A percentile compares a stretch with the other conserved stretches of the same genome.
Conservation (phyloP, 2,797 vertebrate species). For the Lutra lutra region DNA sequence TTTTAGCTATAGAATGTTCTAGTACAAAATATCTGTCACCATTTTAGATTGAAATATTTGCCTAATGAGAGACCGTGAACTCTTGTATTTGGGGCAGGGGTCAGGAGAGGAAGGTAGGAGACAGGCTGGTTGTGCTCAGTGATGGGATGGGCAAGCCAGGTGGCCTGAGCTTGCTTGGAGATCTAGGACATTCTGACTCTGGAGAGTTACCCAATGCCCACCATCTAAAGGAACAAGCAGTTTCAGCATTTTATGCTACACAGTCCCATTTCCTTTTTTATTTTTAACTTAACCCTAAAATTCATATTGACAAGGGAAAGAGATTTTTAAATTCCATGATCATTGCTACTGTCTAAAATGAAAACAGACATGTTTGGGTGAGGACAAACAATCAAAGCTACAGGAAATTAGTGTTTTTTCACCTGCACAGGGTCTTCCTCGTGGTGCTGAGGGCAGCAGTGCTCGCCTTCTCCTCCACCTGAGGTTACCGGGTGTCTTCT, state of each 20-base stretch:
- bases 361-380: conserved; percentile 43
- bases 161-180: background rate
- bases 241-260: background rate
- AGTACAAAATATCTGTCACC: conserved; percentile 28
- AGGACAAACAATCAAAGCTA: conserved; percentile 38
- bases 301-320: conserved; percentile 4
- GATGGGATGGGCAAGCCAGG: background rate
- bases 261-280: background rate
- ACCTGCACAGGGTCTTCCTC: background rate
- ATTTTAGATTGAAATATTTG: background rate
- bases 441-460: background rate
- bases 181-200: background rate
- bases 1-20: conserved; percentile 40
- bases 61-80: background rate
- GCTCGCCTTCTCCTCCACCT: background rate
- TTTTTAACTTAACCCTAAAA: conserved; percentile 44
- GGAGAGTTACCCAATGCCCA: background rate
- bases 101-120: background rate
- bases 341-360: conserved; percentile 35
- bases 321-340: conserved; percentile 24
- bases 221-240: background rate
- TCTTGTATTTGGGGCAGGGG: background rate
- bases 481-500: background rate
- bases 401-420: background rate
- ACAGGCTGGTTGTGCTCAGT: background rate